These are phyloP conservation scores for Steinernema scapterisci DNA, from an alignment of 2,888 invertebrate species.

Conservation along the genomic window DNA sequence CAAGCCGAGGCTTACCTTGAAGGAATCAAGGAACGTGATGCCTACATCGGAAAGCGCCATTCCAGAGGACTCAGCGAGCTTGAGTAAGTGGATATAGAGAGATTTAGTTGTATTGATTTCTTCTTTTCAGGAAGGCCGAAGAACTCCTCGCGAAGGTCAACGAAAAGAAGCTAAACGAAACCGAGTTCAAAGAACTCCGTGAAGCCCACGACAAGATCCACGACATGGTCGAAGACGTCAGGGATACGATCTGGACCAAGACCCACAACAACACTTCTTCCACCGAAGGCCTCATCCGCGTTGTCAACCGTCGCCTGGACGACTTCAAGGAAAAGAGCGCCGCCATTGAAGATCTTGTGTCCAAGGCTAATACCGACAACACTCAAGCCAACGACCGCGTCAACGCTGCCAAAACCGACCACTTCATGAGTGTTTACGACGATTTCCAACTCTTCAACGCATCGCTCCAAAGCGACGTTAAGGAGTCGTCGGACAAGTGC, in stretches of 20 bases:
- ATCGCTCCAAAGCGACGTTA: constrained; percentile 34
- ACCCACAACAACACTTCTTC: constrained; percentile 52
- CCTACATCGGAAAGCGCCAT: constrained; percentile 60
- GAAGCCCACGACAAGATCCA: constrained; percentile 44
- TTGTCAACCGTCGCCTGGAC: constrained; percentile 54
- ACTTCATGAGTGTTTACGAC: constrained; percentile 50
- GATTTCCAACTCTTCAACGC: constrained; percentile 40
- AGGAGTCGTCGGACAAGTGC: constrained; percentile 34
- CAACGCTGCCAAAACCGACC: constrained; percentile 19
- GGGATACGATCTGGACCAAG: constrained; percentile 60
- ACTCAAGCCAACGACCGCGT: constrained; percentile 35
- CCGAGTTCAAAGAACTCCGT: constrained; percentile 55
- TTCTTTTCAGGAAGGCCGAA: constrained; percentile 57
- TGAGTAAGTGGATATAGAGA: constrained; percentile 36
- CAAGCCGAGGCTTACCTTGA: constrained; percentile 66
- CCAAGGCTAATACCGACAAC: constrained; percentile 24
- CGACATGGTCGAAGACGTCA: constrained; percentile 43
- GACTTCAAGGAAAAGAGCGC: constrained; percentile 47
- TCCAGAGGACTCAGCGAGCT: constrained; percentile 52
- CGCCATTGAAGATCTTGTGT: constrained; percentile 47
- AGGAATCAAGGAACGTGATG: constrained; percentile 64
- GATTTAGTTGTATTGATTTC: constrained; percentile 26
- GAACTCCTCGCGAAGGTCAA: constrained; percentile 57
- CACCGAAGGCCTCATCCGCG: constrained; percentile 53
- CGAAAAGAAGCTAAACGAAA: constrained; percentile 64